phyloP scores from a whole-genome alignment of 2,797 vertebrate species.

The Aeoliscus strigatus region DNA sequence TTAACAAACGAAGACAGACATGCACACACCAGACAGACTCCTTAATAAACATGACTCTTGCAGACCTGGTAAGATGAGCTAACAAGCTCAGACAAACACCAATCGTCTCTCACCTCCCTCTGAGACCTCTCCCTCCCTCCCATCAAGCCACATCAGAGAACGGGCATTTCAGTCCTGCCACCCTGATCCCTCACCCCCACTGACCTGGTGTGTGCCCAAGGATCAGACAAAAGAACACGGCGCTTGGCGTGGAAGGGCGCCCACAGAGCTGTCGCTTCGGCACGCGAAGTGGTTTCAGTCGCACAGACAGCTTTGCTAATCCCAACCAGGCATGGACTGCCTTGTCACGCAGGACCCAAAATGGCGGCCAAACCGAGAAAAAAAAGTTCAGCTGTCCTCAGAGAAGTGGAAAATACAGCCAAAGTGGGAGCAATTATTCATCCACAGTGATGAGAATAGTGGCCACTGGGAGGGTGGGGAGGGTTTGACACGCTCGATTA shows the following conservation, averaged over 20 bases:
- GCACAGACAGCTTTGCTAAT: slow-evolving; percentile 49
- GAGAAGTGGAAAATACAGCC: slow-evolving; percentile 29
- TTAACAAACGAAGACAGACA: slow-evolving; percentile 4
- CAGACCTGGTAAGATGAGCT: slow-evolving; percentile 53
- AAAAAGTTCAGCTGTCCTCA: slow-evolving; percentile 19
- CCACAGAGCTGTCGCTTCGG: slow-evolving; percentile 55
- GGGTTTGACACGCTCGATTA: slow-evolving; percentile 37
- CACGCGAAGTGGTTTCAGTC: slow-evolving; percentile 45
- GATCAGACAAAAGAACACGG: slow-evolving; percentile 61
- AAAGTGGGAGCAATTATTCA: slow-evolving; percentile 50
- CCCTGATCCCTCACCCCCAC: slow-evolving; percentile 43
- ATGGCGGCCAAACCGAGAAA: slow-evolving; percentile 19
- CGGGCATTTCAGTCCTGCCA: slow-evolving; percentile 50
- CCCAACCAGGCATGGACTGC: slow-evolving; percentile 32
- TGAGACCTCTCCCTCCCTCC: slow-evolving; percentile 34
- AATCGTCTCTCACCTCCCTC: slow-evolving; percentile 48
- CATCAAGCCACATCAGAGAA: slow-evolving; percentile 60
- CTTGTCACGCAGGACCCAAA: slow-evolving; percentile 58
- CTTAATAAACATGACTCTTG: slow-evolving; percentile 33
- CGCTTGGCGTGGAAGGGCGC: slow-evolving; percentile 43
- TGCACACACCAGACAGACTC: slow-evolving; percentile 7
- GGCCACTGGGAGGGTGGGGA: slow-evolving; percentile 8
- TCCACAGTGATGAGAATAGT: slow-evolving; percentile 31
- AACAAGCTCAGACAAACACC: slow-evolving; percentile 61
- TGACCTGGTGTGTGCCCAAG: slow-evolving; percentile 48